Base-by-base conservation (phyloP, 1,140 invertebrate genomes). In the Alviniconcha marisindica region DNA sequence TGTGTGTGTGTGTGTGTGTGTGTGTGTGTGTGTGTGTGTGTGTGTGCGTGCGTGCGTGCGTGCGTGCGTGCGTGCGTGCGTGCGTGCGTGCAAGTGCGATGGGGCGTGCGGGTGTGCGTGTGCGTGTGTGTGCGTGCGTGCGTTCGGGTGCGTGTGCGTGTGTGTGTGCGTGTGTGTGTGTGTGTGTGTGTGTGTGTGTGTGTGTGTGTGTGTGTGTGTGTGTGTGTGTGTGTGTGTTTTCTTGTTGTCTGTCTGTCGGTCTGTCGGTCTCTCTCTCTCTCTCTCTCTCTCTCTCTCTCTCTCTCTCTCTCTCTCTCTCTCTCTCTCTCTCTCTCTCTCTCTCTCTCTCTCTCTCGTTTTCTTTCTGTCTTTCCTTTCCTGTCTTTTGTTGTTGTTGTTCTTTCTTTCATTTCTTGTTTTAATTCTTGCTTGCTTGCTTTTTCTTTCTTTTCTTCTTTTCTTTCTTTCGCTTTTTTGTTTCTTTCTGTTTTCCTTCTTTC, bases 321-420 rank as follows among this genome's bases (percentile, higher is more conserved):
- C 63, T 69, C 63, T 69, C 63, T 69, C 63, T 69, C 63, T 69
- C 63, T 69, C 63, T 69, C 63, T 69, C 63, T 69, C 63, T 69
- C 63, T 69, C 63, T 69, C 63, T 69, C 63, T 69, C 63, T 69
- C 63, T 69, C 63, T 69, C 63, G 5, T 18, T 48, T 18, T 48
- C 44, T 48, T 18, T 48, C 44, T 48, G 7, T 48, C 44, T 48
- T 18, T 18, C 44, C 18, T 18, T 48, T 18, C 44, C 44, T 48
- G 7, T 48, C 44, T 48, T 18, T 48, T 18, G 5, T 18, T 48
- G 7, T 48, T 18, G 5, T 18, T 48, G n/a, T 69, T 24, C 24
- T 24, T 69, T 5, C 24, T 24, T 69, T 24, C 24, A 12, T 69
- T 24, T 69, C 63, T 69, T 24, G 5, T 24, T 69, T 24, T 69